These are phyloP conservation scores for Dolichopus griseipennis DNA, from an alignment of 2,888 invertebrate genomes.

Conservation along the genomic window DNA sequence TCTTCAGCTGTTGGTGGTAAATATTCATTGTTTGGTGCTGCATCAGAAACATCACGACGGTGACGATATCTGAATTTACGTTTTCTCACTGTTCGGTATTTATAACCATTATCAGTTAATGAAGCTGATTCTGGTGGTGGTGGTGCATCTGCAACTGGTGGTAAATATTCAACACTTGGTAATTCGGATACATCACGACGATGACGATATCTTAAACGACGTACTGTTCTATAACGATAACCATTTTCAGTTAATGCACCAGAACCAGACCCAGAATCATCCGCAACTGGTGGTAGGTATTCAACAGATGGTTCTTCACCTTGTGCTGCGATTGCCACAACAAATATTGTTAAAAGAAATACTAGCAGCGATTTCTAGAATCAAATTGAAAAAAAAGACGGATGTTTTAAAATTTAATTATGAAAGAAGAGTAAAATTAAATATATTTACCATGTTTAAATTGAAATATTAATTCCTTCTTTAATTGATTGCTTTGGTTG, in stretches of 20 bases:
- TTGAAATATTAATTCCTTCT: neutral
- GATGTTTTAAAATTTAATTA: neutral
- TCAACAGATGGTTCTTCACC: neutral
- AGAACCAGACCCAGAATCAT: neutral
- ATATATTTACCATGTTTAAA: neutral
- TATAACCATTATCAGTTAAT: neutral
- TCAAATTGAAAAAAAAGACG: neutral
- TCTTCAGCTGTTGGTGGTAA: neutral
- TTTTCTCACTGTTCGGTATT: neutral
- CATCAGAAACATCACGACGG: neutral
- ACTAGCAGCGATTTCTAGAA: neutral
- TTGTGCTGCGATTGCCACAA: neutral
- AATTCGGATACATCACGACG: neutral
- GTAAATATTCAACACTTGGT: neutral
- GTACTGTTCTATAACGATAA: neutral
- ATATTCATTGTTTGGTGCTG: neutral
- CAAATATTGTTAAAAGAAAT: neutral
- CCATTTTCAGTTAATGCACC: neutral
- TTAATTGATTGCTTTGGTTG: neutral
- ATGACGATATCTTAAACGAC: neutral
- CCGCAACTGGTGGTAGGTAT: constrained; percentile 2
- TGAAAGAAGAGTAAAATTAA: neutral
- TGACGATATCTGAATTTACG: neutral
- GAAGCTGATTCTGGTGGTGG: neutral
- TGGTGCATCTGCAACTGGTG: neutral